phyloP scores from a whole-genome alignment of 2,888 invertebrate genomes.

The Trachelus tabidus region DNA sequence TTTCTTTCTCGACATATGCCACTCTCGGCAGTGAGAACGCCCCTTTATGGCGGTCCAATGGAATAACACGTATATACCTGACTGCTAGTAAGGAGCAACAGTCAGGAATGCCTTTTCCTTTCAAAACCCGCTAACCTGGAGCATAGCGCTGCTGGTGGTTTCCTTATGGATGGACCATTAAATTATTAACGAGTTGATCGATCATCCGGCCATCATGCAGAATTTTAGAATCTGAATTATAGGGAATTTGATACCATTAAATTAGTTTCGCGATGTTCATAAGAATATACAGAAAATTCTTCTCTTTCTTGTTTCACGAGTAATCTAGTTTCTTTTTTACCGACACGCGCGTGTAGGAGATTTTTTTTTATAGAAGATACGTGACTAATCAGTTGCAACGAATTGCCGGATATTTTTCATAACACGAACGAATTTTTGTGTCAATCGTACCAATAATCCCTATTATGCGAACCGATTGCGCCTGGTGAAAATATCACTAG shows the following conservation, averaged over 20 bases:
- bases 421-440: not conserved
- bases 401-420: not conserved
- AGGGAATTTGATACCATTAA: not conserved
- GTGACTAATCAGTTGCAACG: not conserved
- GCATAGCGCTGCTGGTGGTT: not conserved
- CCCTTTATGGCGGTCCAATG: not conserved
- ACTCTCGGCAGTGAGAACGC: conserved; percentile 3
- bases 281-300: no score
- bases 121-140: conserved; percentile 35
- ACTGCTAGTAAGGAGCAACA: not conserved
- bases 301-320: no score
- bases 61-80: not conserved
- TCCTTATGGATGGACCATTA: not conserved
- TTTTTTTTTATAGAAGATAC: no score
- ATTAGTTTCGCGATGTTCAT: not conserved
- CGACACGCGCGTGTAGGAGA: no score
- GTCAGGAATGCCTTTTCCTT: conserved; percentile 46
- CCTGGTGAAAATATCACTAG: not conserved
- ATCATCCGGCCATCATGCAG: not conserved
- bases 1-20: conserved; percentile 2
- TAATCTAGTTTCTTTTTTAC: not conserved
- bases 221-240: not conserved
- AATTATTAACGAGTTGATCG: not conserved
- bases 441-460: not conserved
- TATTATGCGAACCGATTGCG: not conserved